phyloP scores from a whole-genome alignment of 2,888 invertebrate species.

The Dendrolimus houi region DNA sequence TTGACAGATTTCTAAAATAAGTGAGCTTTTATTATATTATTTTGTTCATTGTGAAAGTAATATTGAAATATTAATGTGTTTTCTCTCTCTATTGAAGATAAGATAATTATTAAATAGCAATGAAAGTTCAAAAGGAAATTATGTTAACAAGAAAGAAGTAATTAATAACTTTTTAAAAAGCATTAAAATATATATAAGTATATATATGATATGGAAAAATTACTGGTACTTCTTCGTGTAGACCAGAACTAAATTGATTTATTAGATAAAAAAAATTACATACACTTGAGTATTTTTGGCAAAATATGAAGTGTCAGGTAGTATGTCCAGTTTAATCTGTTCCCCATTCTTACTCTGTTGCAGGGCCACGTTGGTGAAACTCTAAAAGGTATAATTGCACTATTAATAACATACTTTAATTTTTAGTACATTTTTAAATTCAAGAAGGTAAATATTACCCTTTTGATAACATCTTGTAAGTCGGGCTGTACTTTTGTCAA shows the following conservation, averaged over 20 bases:
- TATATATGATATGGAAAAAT: no score
- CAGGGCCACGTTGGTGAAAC: conserved; percentile 76
- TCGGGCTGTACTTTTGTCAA: conserved; percentile 70
- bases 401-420: not conserved
- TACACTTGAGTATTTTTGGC: conserved; percentile 77
- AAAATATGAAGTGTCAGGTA: conserved; percentile 73
- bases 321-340: conserved; percentile 52
- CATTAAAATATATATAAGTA: not conserved
- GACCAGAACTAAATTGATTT: no score
- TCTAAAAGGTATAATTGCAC: conserved; percentile 43
- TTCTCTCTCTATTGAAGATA: no score
- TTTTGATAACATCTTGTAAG: conserved; percentile 76
- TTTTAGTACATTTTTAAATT: not conserved
- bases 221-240: no score
- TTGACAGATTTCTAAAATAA: conserved; percentile 51
- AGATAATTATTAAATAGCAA: no score
- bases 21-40: no score
- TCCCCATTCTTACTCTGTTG: conserved; percentile 68
- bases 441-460: conserved; percentile 56
- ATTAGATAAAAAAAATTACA: conserved; percentile 24
- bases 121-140: no score
- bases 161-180: not conserved
- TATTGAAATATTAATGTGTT: no score
- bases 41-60: no score
- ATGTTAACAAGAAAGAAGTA: no score